Conservation (phyloP, 2,888 invertebrate genomes). For the Tenthredo mesomela region DNA sequence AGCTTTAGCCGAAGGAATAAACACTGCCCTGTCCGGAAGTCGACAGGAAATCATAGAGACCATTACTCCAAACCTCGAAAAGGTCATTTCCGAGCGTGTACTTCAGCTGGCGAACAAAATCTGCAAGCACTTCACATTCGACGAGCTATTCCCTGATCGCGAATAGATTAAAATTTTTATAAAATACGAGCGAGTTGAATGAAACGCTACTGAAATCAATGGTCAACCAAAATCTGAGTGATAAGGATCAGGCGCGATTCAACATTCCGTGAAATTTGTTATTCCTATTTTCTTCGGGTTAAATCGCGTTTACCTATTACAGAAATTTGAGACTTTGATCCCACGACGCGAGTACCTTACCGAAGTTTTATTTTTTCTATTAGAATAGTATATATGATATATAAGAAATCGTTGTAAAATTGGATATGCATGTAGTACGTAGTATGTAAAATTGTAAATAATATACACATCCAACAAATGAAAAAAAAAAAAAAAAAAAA, state of each 20-base stretch:
- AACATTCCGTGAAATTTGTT: neutral
- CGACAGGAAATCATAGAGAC: conserved; percentile 71
- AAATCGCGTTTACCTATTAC: neutral
- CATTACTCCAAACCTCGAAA: conserved; percentile 73
- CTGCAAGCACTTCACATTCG: conserved; percentile 69
- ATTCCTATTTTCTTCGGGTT: neutral
- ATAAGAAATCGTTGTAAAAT: neutral
- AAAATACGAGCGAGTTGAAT: neutral
- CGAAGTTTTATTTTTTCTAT: neutral
- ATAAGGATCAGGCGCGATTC: neutral
- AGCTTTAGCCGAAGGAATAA: conserved; percentile 65
- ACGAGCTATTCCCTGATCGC: conserved; percentile 73
- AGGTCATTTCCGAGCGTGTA: conserved; percentile 67
- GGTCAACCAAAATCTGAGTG: neutral
- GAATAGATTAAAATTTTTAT: conserved; percentile 58
- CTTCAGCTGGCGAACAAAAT: conserved; percentile 70
- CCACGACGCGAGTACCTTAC: neutral
- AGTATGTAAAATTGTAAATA: conserved; percentile 14
- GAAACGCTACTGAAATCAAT: neutral
- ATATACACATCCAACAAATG: neutral
- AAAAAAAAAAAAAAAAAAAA: too few species aligned
- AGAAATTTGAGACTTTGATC: neutral
- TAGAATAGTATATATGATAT: neutral
- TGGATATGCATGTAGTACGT: neutral
- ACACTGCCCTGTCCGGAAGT: conserved; percentile 65